Base-by-base conservation (phyloP, 2,113 vertebrate genomes). In the Anhinga rufa region DNA sequence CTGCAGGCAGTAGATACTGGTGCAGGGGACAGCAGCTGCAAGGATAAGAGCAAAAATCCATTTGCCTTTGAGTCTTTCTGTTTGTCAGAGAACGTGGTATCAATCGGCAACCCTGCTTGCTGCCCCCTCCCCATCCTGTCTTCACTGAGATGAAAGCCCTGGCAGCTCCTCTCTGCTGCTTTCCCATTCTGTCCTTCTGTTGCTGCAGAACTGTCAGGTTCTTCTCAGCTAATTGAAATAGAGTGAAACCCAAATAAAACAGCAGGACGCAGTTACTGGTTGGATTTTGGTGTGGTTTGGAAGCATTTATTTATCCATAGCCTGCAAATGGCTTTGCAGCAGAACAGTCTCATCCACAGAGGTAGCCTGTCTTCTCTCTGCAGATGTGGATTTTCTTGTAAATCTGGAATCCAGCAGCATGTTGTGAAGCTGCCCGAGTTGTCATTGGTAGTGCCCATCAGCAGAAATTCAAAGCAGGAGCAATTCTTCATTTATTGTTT, bases 211-310 rank as follows among this genome's bases (percentile, higher is more conserved):
- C 79, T 49, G 28, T 80, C 74, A 77, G 58, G 51, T 86, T 82
- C 76, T 92, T 86, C 55, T 68, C 46, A 61, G 68, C 81, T 94
- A 86, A 95, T 38, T 81, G 77, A 91, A 89, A 61, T 18, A 58
- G 62, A 77, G 9, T 34, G 60, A 89, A 91, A 81, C 14, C 17
- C 58, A 77, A 91, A 81, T 81, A 72, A 86, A 94, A 49, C 80
- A 81, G 26, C 81, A 49, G 68, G 68, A 46, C 0, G 0, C 22
- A 57, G 44, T 57, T 64, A 36, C 1, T 0, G 36, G 60, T 88
- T 88, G 15, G 34, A 36, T 66, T 91, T 86, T 74, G 20, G 34
- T 54, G 17, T 91, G 17, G 22, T 64, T 75, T 76, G 72, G 48
- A 87, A 84, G 61, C 51, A 21, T 71, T 84, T 48, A 22, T 32